A percentile compares a stretch with the other conserved stretches of the same genome.
These are phyloP conservation scores for Epinotia ramella DNA, from an alignment of 2,888 invertebrate species.

Conservation along the genomic window DNA sequence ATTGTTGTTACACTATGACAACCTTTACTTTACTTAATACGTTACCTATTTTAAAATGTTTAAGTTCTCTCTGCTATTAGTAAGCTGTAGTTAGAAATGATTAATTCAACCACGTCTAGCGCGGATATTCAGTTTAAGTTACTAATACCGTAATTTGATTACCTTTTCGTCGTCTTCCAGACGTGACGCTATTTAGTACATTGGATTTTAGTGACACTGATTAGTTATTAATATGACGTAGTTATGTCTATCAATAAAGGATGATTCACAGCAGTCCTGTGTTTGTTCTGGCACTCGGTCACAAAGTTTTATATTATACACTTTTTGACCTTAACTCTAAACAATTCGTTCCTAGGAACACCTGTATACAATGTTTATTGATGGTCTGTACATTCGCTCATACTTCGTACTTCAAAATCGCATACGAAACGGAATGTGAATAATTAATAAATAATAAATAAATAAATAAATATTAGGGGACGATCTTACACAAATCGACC, in stretches of 20 bases:
- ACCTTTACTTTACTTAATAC: background rate
- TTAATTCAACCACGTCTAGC: slow-evolving; percentile 30
- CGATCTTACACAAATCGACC: too few species aligned
- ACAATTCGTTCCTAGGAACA: too few species aligned
- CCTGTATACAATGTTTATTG: too few species aligned
- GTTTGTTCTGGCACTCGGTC: too few species aligned
- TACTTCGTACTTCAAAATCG: too few species aligned
- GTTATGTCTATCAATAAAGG: background rate
- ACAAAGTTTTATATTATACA: too few species aligned
- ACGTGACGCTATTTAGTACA: slow-evolving; percentile 13
- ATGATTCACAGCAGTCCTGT: background rate
- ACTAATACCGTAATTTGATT: slow-evolving; percentile 32
- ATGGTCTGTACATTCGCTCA: too few species aligned
- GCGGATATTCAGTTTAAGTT: slow-evolving; percentile 25
- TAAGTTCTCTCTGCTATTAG: background rate
- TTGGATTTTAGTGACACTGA: background rate
- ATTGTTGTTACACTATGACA: background rate
- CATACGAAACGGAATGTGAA: too few species aligned
- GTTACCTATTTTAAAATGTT: background rate
- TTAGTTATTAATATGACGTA: background rate
- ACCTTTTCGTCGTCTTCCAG: slow-evolving; percentile 19
- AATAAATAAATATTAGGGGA: too few species aligned
- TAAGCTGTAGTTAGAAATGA: slow-evolving; percentile 27
- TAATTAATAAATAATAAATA: too few species aligned
- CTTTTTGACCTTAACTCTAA: too few species aligned